Evolutionary conservation across 2,888 invertebrate species (phyloP), one percentile per base, ranked within the genome.

Genomic region (Euplagia quadripunctaria): DNA sequence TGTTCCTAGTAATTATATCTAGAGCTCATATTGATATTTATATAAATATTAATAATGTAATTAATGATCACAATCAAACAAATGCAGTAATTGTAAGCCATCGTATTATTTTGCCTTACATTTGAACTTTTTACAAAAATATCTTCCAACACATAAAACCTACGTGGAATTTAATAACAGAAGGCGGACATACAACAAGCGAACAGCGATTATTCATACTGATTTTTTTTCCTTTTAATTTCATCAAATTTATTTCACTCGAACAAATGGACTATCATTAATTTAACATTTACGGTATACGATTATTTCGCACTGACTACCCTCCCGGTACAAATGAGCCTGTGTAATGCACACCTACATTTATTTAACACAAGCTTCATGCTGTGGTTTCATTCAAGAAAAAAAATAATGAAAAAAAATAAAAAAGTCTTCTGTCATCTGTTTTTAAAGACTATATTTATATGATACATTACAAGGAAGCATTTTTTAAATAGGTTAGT

Each of bases 241-340:
- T 92, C 90, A 89, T 89, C 90, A 90, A 91, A 92, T 93, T 92
- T 91, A 91, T 93, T 93, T 93, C 90, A 90, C 90, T 91, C 87
- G 83, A 85, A 92, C 90, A 91, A 93, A 93, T 91, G 90, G 89
- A 79, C 82, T 82, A 76, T 84, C 90, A 90, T 92, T 90, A 90
- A 90, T 92, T 87, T 88, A 85, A 87, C 91, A 91, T 92, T 92
- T 91, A 89, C 90, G 84, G 86, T 86, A 88, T 89, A 84, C 88
- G 85, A 88, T 88, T 89, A 88, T 88, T 89, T 87, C 83, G 81
- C 82, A 80, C 82, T 80, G 84, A 78, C 80, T 85, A 84, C 85
- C 78, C 80, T 81, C 76, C 76, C 64, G 64, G 76, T 80, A 85
- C 77, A 85, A 85, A 84, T 85, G 84, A 82, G 86, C 65, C 75